Base-by-base conservation (phyloP, 2,113 vertebrate genomes). In the Amblyopsis rosae region DNA sequence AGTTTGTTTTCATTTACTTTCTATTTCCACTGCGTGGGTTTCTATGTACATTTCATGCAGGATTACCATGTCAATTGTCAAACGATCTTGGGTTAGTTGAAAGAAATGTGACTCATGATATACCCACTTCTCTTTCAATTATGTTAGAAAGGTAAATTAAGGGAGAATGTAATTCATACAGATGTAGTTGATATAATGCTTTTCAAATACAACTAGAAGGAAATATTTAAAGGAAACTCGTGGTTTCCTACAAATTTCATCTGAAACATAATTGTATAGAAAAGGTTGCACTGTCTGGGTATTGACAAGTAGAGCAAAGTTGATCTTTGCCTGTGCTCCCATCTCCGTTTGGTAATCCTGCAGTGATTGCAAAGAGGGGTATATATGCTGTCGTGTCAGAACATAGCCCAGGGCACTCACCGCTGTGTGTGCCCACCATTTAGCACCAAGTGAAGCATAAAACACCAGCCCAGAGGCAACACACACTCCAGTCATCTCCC, bases 391-490 rank as follows among this genome's bases (percentile, higher is more conserved):
- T 26, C 12, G 32, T 80, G 77, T 85, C 75, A 82, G 73, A 83
- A 83, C 73, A 73, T 77, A 67, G 63, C 55, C 70, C 62, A 17
- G 10, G 50, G 60, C 65, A 6, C 61, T 71, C 65, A 62, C 72
- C 70, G n/a, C 83, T 75, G 62, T 70, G 62, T 74, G 75, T 9
- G 68, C 75, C 76, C 78, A 74, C 77, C 80, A 82, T 90, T 88
- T 86, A 86, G 73, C 73, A 71, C 73, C 81, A 79, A 80, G 32
- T 86, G 76, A 80, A 82, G 86, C 86, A 69, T 84, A 67, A 86
- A 87, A 83, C 85, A 80, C 78, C 71, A 73, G 72, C 76, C 71
- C 79, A 0, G 60, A 81, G 77, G 80, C 74, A 56, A 65, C 79
- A 62, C 69, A 69, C 41, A 9, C 62, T 56, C 54, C 13, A 62